Percentiles rank a stretch among this genome's conserved stretches.
phyloP scores from a whole-genome alignment of 1,140 invertebrate species.

The Dendrolimus punctatus region DNA sequence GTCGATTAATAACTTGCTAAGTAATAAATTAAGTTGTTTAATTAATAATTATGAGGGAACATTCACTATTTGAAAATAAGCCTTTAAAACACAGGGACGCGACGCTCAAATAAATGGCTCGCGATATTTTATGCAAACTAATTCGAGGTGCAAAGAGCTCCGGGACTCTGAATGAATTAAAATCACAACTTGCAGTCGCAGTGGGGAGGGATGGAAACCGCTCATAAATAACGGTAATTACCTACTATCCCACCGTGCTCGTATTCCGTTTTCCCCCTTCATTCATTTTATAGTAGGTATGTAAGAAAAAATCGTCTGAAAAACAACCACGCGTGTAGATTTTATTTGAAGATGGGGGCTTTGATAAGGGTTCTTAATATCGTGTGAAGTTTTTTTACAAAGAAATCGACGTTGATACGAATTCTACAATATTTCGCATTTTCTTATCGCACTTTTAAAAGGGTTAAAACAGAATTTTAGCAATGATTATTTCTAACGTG shows the following conservation, averaged over 20 bases:
- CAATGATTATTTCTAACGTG: too few species aligned
- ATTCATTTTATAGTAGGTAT: slow-evolving; percentile 19
- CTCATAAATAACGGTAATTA: slow-evolving; percentile 65
- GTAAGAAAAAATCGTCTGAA: slow-evolving; percentile 5
- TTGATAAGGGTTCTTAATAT: slow-evolving; percentile 14
- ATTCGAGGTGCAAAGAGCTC: slow-evolving; percentile 59
- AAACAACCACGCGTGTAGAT: slow-evolving; percentile 2
- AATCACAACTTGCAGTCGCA: slow-evolving; percentile 58
- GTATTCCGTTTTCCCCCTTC: slow-evolving; percentile 14
- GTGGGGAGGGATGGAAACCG: slow-evolving; percentile 40
- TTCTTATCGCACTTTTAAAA: too few species aligned
- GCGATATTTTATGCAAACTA: slow-evolving; percentile 60
- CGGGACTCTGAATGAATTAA: slow-evolving; percentile 54
- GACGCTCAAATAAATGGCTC: slow-evolving; percentile 41
- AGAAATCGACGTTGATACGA: background rate
- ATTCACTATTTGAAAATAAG: slow-evolving; percentile 26
- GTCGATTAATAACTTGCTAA: slow-evolving; percentile 4
- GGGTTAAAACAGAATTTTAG: too few species aligned
- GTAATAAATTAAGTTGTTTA: slow-evolving; percentile 13
- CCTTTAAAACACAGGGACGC: slow-evolving; percentile 32
- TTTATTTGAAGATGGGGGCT: slow-evolving; percentile 2
- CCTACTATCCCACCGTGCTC: slow-evolving; percentile 9
- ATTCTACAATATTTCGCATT: too few species aligned
- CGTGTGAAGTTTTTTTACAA: slow-evolving; percentile 15
- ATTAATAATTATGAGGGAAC: slow-evolving; percentile 2